Conservation (phyloP, 2,888 invertebrate species). For the Abscondita cerata region DNA sequence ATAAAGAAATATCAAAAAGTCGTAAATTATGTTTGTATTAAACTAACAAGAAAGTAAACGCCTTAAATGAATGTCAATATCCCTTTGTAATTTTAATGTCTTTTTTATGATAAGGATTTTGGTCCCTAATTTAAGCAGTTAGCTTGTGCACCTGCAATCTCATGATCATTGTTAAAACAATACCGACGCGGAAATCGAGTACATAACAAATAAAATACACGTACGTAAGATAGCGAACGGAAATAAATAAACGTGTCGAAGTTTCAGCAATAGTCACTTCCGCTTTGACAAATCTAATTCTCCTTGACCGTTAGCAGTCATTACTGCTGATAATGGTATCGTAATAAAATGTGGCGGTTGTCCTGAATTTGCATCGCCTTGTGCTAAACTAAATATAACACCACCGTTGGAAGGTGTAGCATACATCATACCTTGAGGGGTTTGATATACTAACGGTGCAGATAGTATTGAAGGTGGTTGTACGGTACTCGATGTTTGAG, state of each 20-base stretch:
- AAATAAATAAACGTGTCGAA: constrained; percentile 42
- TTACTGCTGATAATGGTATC: constrained; percentile 73
- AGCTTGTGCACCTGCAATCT: constrained; percentile 22
- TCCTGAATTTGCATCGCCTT: constrained; percentile 48
- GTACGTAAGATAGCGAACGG: constrained; percentile 28
- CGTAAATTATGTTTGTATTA: no score
- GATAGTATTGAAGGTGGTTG: constrained; percentile 38
- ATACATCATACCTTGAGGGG: constrained; percentile 60
- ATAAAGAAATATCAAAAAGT: no score
- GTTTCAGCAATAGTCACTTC: constrained; percentile 42
- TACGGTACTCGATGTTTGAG: constrained; percentile 26
- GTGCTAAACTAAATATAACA: constrained; percentile 58
- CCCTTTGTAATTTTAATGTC: no score
- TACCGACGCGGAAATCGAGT: constrained; percentile 35
- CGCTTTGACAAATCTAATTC: constrained; percentile 45
- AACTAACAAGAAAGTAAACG: no score
- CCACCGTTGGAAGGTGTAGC: constrained; percentile 59
- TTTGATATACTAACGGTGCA: constrained; percentile 57
- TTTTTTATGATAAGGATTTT: neutral
- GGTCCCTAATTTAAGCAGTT: constrained; percentile 28
- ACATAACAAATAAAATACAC: constrained; percentile 29
- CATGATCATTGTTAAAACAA: constrained; percentile 21
- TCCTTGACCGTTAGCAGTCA: constrained; percentile 56
- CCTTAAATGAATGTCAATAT: no score
- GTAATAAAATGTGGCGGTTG: constrained; percentile 71